These are phyloP conservation scores for Coptodon bakossiorum DNA, from an alignment of 2,113 vertebrate genomes.

Conservation along the genomic window DNA sequence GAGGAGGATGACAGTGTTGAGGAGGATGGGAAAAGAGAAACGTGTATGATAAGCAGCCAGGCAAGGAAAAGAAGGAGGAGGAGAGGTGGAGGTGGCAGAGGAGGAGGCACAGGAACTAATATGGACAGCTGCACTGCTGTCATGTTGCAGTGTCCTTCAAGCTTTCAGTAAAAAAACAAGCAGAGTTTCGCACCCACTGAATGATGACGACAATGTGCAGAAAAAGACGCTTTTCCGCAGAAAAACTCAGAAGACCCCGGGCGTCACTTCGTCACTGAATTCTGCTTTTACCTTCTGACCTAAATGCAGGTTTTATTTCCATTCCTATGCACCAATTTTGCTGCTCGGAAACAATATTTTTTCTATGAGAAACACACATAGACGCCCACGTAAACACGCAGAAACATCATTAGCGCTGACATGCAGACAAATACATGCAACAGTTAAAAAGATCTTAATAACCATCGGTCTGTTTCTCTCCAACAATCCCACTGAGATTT, in stretches of 20 bases:
- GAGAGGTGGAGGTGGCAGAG: constrained; percentile 2
- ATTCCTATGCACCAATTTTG: not conserved
- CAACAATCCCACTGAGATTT: constrained; percentile 42
- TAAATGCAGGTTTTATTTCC: not conserved
- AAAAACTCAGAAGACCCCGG: not conserved
- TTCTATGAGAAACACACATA: not conserved
- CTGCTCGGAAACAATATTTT: not conserved
- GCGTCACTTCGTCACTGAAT: not conserved
- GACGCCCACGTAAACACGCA: not conserved
- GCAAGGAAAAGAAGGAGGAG: constrained; percentile 24
- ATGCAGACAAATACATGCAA: not conserved
- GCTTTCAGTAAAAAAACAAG: constrained; percentile 21
- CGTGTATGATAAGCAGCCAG: constrained; percentile 43
- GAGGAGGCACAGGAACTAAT: constrained; percentile 22
- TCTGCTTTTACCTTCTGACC: not conserved
- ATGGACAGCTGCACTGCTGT: constrained; percentile 38
- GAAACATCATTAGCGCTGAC: not conserved
- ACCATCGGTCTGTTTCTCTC: constrained; percentile 35
- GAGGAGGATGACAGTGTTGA: constrained; percentile 44
- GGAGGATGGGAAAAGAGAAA: constrained; percentile 48
- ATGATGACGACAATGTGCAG: not conserved
- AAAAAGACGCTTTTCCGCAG: not conserved
- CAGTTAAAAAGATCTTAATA: constrained; percentile 9
- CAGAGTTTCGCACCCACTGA: not conserved
- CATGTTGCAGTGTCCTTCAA: constrained; percentile 43